These are phyloP conservation scores for Bradysia coprophila DNA, from an alignment of 1,140 invertebrate species.

Conservation along the genomic window DNA sequence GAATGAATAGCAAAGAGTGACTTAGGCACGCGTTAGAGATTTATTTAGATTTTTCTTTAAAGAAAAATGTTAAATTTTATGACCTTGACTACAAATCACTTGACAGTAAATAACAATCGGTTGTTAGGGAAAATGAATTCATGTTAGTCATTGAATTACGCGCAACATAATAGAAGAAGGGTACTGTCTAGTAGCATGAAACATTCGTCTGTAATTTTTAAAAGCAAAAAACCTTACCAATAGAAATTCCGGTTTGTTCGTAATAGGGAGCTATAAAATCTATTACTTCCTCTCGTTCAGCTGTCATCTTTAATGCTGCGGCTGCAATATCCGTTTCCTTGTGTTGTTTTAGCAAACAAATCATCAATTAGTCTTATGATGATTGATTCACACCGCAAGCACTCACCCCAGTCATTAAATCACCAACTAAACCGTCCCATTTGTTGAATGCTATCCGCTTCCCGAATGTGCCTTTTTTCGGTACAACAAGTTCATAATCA, in stretches of 20 bases:
- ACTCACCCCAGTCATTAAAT: conserved; percentile 64
- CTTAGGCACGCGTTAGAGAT: too few relatives aligned
- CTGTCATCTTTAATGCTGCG: conserved; percentile 78
- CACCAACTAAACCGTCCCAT: conserved; percentile 85
- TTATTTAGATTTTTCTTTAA: too few relatives aligned
- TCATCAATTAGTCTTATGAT: background rate
- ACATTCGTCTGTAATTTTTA: background rate
- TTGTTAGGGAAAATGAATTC: too few relatives aligned
- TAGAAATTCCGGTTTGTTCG: conserved; percentile 73
- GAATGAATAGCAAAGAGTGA: too few relatives aligned
- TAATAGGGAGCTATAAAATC: conserved; percentile 86
- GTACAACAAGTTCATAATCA: conserved; percentile 67
- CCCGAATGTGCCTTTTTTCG: conserved; percentile 51
- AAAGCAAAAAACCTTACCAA: conserved; percentile 32
- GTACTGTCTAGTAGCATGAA: too few relatives aligned
- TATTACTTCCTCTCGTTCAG: conserved; percentile 79
- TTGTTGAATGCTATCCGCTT: conserved; percentile 29
- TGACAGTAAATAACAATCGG: too few relatives aligned
- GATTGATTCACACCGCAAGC: background rate
- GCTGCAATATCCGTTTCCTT: conserved; percentile 68
- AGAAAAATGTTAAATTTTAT: too few relatives aligned
- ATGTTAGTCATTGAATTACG: too few relatives aligned
- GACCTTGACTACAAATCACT: too few relatives aligned
- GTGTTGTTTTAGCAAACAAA: conserved; percentile 21
- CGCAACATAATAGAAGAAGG: too few relatives aligned